A percentile compares a stretch with the other conserved stretches of the same genome.
Evolutionary conservation across 2,888 invertebrate species (phyloP).

Genomic region (Flexamia atlantica): DNA sequence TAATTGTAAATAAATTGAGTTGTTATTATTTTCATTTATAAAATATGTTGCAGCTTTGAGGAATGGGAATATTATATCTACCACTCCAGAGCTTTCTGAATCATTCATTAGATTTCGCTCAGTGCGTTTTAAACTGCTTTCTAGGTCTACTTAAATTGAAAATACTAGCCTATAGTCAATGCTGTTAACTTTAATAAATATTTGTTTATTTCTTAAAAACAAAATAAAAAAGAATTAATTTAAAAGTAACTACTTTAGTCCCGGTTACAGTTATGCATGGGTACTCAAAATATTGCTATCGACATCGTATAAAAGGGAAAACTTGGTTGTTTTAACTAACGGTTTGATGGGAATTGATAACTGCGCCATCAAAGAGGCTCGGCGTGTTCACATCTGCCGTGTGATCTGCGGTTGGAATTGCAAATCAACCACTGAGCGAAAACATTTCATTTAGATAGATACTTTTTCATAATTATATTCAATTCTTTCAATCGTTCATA

Average conservation of each 20-base stretch:
- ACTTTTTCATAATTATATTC: too few relatives aligned
- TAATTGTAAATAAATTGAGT: not conserved
- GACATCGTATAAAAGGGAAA: too few relatives aligned
- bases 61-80: constrained; percentile 20
- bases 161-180: too few relatives aligned
- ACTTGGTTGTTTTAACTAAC: not conserved
- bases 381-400: not conserved
- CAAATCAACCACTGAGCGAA: not conserved
- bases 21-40: constrained; percentile 4
- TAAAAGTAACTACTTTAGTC: too few relatives aligned
- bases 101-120: not conserved
- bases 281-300: too few relatives aligned
- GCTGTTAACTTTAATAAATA: too few relatives aligned
- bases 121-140: not conserved
- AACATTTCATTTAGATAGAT: too few relatives aligned
- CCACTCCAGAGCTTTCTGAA: not conserved
- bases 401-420: not conserved
- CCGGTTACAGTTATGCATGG: too few relatives aligned
- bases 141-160: not conserved
- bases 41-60: constrained; percentile 1
- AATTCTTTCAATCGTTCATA: too few relatives aligned
- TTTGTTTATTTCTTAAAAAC: too few relatives aligned
- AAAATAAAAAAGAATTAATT: too few relatives aligned
- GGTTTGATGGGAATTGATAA: constrained; percentile 2
- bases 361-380: not conserved